Conservation (phyloP, 2,888 invertebrate species). For the Temnothorax rugatulus region DNA sequence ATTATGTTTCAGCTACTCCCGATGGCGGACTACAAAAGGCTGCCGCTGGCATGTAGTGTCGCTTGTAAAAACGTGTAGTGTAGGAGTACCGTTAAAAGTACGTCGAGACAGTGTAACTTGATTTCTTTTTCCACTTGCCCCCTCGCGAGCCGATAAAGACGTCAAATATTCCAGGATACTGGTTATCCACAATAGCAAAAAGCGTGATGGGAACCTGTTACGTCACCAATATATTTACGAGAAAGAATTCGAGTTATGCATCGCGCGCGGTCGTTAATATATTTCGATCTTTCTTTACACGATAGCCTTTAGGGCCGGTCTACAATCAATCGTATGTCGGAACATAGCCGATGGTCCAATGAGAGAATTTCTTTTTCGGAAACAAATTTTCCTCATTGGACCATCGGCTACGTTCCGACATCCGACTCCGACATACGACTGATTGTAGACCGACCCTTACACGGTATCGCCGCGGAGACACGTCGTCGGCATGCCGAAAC, state of each 20-base stretch:
- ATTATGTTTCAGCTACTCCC: not conserved
- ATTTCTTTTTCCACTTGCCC: slow-evolving; percentile 13
- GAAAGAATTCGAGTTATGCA: slow-evolving; percentile 39
- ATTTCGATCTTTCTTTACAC: slow-evolving; percentile 50
- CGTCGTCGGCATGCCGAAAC: slow-evolving; percentile 6
- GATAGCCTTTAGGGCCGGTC: no score
- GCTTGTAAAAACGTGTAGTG: slow-evolving; percentile 32
- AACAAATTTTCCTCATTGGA: no score
- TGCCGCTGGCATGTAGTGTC: slow-evolving; percentile 5
- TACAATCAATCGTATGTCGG: no score
- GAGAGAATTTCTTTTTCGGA: no score
- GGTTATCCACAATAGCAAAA: slow-evolving; percentile 56
- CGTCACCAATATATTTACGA: slow-evolving; percentile 29
- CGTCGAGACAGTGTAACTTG: slow-evolving; percentile 23
- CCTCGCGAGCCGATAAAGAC: slow-evolving; percentile 40
- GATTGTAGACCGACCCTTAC: no score
- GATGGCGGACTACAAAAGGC: not conserved
- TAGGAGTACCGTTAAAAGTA: slow-evolving; percentile 48
- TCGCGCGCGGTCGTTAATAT: slow-evolving; percentile 56
- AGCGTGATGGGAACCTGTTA: slow-evolving; percentile 45
- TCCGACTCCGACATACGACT: no score
- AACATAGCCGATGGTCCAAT: no score
- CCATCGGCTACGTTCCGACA: no score
- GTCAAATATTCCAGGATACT: slow-evolving; percentile 48
- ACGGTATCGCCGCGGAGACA: slow-evolving; percentile 45